These are phyloP conservation scores for Epistrophe grossulariae DNA, from an alignment of 2,888 invertebrate species.

Conservation along the genomic window DNA sequence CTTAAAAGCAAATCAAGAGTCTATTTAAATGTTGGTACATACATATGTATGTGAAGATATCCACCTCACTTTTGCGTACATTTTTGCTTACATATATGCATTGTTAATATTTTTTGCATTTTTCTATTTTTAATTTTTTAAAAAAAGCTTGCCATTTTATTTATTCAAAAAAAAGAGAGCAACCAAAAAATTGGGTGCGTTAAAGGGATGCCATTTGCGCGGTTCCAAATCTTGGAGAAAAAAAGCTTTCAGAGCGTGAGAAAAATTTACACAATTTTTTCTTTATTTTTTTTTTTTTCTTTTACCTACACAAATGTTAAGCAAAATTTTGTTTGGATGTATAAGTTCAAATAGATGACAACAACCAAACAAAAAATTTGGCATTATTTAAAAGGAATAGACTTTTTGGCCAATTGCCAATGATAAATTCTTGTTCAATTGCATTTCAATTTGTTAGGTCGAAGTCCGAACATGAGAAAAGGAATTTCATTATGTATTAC, in stretches of 20 bases:
- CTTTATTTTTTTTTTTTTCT: not conserved
- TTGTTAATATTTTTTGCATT: constrained; percentile 10
- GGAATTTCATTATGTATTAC: not conserved
- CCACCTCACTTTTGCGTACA: not conserved
- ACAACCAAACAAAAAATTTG: constrained; percentile 17
- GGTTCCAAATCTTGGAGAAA: not conserved
- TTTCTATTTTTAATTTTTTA: not conserved
- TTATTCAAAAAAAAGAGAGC: not conserved
- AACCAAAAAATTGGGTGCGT: not conserved
- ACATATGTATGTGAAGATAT: not conserved
- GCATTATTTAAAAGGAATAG: constrained; percentile 39
- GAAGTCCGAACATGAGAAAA: constrained; percentile 20
- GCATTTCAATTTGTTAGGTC: constrained; percentile 42
- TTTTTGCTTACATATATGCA: not conserved
- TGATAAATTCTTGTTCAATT: constrained; percentile 44
- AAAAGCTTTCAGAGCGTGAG: constrained; percentile 6
- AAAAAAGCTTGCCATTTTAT: not conserved
- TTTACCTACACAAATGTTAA: not conserved
- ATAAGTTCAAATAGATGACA: not conserved
- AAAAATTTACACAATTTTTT: not conserved
- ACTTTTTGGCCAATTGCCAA: constrained; percentile 52
- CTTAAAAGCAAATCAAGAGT: constrained; percentile 29
- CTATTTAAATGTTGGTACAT: too few species aligned
- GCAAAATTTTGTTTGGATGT: not conserved
- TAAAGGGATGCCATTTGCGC: not conserved